A percentile compares a stretch with the other conserved stretches of the same genome.
Evolutionary conservation across 2,888 invertebrate genomes (phyloP).

Genomic region (Chesias legatella): DNA sequence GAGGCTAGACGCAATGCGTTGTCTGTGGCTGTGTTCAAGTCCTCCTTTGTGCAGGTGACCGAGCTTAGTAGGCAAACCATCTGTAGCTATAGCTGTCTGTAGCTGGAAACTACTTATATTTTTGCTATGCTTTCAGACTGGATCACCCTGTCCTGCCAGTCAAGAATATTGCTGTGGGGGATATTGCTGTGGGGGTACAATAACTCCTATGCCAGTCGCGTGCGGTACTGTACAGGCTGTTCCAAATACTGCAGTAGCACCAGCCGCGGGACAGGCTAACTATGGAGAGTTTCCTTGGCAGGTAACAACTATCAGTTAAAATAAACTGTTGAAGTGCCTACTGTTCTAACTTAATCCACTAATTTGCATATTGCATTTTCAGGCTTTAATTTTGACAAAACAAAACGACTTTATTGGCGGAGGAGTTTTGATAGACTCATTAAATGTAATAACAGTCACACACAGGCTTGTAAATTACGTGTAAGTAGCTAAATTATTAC

Average conservation of each 20-base stretch:
- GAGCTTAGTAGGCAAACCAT: too few species aligned
- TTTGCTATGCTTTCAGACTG: constrained; percentile 22
- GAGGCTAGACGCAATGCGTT: too few species aligned
- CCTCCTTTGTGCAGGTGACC: too few species aligned
- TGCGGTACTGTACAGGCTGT: constrained; percentile 70
- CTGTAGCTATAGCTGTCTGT: too few species aligned
- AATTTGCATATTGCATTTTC: constrained; percentile 30
- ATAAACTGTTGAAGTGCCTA: background rate
- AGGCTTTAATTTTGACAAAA: constrained; percentile 79
- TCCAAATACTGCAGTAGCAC: constrained; percentile 50
- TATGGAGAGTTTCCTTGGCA: constrained; percentile 89
- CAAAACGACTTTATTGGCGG: constrained; percentile 85
- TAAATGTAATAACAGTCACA: constrained; percentile 86
- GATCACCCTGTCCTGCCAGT: constrained; percentile 55
- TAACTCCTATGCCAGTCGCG: constrained; percentile 36
- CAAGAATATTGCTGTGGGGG: constrained; percentile 66
- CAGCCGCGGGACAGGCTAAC: constrained; percentile 78
- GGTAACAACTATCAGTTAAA: constrained; percentile 47
- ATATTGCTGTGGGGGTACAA: constrained; percentile 59
- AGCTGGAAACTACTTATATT: constrained; percentile 5
- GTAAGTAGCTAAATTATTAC: constrained; percentile 59
- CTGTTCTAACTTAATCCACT: background rate
- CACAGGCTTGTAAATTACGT: constrained; percentile 83
- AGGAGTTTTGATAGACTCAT: constrained; percentile 84
- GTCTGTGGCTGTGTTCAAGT: too few species aligned